Conservation (phyloP, 2,797 vertebrate genomes). For the Coluber constrictor region DNA sequence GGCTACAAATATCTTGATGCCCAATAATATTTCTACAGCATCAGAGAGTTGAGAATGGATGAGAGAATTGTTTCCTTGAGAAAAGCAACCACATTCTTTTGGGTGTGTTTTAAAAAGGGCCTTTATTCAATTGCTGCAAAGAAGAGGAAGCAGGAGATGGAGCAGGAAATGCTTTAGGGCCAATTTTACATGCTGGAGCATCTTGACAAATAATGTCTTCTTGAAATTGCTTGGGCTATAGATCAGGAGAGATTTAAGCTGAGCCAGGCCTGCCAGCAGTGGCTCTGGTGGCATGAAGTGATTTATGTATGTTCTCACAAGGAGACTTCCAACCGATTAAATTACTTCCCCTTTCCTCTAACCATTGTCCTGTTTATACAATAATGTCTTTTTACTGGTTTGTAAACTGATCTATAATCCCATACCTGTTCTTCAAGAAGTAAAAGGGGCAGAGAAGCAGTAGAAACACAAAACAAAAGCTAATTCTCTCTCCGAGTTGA, state of each 20-base stretch:
- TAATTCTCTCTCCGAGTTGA: not conserved
- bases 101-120: not conserved
- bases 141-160: slow-evolving; percentile 11
- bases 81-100: slow-evolving; percentile 34
- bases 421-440: not conserved
- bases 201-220: not conserved
- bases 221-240: not conserved
- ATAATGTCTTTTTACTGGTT: not conserved
- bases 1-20: not conserved
- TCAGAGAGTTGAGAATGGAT: not conserved
- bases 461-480: slow-evolving; percentile 1
- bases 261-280: not conserved
- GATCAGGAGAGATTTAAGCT: not conserved
- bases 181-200: slow-evolving; percentile 1
- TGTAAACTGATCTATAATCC: not conserved
- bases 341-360: not conserved
- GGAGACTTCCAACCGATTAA: not conserved
- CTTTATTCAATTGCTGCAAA: slow-evolving; percentile 32
- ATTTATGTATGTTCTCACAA: not conserved
- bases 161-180: slow-evolving; percentile 28
- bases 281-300: not conserved
- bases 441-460: not conserved
- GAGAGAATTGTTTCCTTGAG: slow-evolving; percentile 35
- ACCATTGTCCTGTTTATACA: not conserved
- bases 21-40: not conserved